Base-by-base conservation (phyloP, 2,888 invertebrate genomes). In the Acrocyrtus sp. region DNA sequence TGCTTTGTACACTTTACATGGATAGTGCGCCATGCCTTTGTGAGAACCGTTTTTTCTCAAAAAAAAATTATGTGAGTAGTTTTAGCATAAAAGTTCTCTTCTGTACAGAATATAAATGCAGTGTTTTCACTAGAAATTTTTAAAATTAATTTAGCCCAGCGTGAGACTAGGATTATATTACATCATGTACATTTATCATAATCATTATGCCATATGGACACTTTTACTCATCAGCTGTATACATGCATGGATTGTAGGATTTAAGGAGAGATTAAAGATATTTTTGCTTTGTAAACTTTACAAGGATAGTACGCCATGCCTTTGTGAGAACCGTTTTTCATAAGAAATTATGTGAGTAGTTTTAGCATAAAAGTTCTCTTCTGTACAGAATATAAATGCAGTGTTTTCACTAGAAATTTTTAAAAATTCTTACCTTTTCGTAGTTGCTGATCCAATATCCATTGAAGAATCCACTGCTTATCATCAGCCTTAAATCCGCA, bases 381-480 rank as follows among this genome's bases (percentile, higher is more conserved):
- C 5, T 48, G 50, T 15, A 45, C 2, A n/a, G 12, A 26, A 21
- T 39, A 34, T 8, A 19, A 41, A 58, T 41, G 41, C 27, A n/a
- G n/a, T n/a, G n/a, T n/a, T n/a, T n/a, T n/a, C n/a, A n/a, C n/a
- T n/a, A n/a, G n/a, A n/a, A n/a, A n/a, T n/a, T n/a, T n/a, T n/a
- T n/a, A n/a, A n/a, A n/a, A n/a, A n/a, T n/a, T 54, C 63, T 24
- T 69, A 68, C 70, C 72, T 67, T 58, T 43, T 22, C 47, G 72
- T 56, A 72, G 54, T 47, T 72, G 74, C 48, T 76, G 73, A 24
- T 75, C 72, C 34, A 76, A 75, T 68, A 78, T 58, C 53, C 76
- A 78, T 6, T 72, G 62, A n/a, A 73, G 62, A 45, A 76, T 69
- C 76, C 76, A 78, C 15, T 78, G 76, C 45, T 72, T 66, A 65